Base-by-base conservation (phyloP, 1,140 invertebrate genomes). In the Venturia canescens region DNA sequence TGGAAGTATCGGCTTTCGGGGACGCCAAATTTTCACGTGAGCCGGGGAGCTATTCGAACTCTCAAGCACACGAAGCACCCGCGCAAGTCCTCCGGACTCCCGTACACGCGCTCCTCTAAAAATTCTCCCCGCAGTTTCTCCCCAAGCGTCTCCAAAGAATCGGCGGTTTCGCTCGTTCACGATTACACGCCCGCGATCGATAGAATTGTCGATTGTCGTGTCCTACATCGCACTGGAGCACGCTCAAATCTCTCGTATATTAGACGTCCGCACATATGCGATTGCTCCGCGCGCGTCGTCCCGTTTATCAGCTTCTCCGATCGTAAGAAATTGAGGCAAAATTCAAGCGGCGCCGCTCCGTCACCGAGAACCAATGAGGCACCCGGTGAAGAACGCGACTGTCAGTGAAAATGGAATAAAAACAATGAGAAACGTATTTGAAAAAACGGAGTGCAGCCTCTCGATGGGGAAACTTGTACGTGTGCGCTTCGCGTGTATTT, bases 271-370 rank as follows among this genome's bases (percentile, higher is more conserved):
- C 27, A 67, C 7, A 67, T 50, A 50, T 53, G n/a, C n/a, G n/a
- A n/a, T n/a, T n/a, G n/a, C n/a, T 53, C 18, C 16, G 5, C 38
- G 38, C 13, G 13, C 29, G 34, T 18, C 48, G 69, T 13, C 5
- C 11, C 69, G 69, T 71, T 38, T 71, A 71, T 71, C 69, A 48
- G 48, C 48, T 71, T 71, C n/a, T 71, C 34, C 26, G 69, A 71
- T 48, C 69, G n/a, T 71, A 71, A 71, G 69, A 71, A 71, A 48
- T 38, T 48, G 34, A 71, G 60, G 21, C 5, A 63, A 63, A 63
- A 63, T 23, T 23, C 50, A 53, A 53, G n/a, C n/a, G n/a, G 21
- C 23, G n/a, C n/a, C n/a, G n/a, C n/a, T n/a, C n/a, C 27, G 60
- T 63, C 60, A 26, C 60, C 60, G 7, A 23, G 60, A 26, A 26